phyloP scores from a whole-genome alignment of 2,797 vertebrate genomes.

The Masticophis lateralis region DNA sequence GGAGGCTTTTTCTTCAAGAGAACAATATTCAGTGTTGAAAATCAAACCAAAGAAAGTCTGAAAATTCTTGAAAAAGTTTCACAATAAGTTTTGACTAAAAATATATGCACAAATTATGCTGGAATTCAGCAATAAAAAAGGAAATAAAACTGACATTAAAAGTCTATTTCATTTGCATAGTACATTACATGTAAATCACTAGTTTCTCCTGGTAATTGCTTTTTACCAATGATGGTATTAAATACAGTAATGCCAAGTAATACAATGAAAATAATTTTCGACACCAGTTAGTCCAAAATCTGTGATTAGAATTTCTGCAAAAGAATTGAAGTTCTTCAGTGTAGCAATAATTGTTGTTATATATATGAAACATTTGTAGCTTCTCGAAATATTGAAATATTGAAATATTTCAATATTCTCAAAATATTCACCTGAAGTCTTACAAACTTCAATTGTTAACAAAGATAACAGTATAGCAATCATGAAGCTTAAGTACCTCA shows the following conservation, averaged over 20 bases:
- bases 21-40: slow-evolving; percentile 5
- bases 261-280: background rate
- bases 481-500: background rate
- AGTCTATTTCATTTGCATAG: background rate
- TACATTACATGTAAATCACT: background rate
- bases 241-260: background rate
- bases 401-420: too few relatives aligned
- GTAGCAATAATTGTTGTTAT: background rate
- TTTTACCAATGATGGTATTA: background rate
- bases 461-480: background rate
- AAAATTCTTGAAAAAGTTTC: background rate
- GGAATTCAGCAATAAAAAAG: background rate
- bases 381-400: background rate
- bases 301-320: background rate
- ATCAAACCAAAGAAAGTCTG: background rate
- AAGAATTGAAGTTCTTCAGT: background rate
- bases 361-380: background rate
- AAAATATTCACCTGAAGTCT: background rate
- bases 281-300: background rate
- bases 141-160: background rate
- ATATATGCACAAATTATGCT: background rate
- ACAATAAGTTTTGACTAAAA: slow-evolving; percentile 5
- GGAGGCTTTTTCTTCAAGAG: background rate
- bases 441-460: background rate
- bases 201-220: background rate